Percentiles rank a stretch among this genome's conserved stretches.
Conservation (phyloP, 2,888 invertebrate genomes). For the Pachydiplax longipennis region DNA sequence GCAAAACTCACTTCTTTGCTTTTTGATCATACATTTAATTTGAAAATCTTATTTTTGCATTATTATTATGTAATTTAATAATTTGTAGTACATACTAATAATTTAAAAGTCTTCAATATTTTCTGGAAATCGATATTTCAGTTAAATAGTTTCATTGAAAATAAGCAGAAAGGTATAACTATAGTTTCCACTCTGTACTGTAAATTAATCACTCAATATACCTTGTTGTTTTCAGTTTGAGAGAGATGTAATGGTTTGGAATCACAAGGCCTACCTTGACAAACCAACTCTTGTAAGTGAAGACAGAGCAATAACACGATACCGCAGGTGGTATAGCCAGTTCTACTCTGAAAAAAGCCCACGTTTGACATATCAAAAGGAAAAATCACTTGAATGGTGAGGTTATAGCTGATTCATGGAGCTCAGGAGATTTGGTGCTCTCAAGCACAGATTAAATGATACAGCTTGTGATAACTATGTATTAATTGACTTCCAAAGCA, state of each 20-base stretch:
- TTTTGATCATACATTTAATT: too few relatives aligned
- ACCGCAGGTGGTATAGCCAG: slow-evolving; percentile 83
- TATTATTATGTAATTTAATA: too few relatives aligned
- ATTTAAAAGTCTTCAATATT: too few relatives aligned
- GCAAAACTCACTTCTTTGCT: too few relatives aligned
- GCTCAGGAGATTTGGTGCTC: not conserved
- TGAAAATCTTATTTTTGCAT: too few relatives aligned
- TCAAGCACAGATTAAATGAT: not conserved
- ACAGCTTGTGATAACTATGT: not conserved
- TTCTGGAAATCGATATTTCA: too few relatives aligned
- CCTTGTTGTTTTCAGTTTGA: slow-evolving; percentile 70
- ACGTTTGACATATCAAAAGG: slow-evolving; percentile 10
- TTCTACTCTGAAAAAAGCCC: slow-evolving; percentile 82
- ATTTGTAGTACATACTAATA: too few relatives aligned
- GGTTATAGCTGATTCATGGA: not conserved
- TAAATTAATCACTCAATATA: too few relatives aligned
- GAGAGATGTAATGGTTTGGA: slow-evolving; percentile 87
- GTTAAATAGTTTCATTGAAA: too few relatives aligned
- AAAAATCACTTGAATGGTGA: not conserved
- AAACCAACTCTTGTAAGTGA: slow-evolving; percentile 77
- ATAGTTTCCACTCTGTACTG: too few relatives aligned
- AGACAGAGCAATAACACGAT: slow-evolving; percentile 75
- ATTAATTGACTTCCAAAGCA: not conserved
- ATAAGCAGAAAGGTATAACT: too few relatives aligned
- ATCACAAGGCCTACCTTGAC: slow-evolving; percentile 77